A percentile compares a stretch with the other conserved stretches of the same genome.
Conservation (phyloP, 2,797 vertebrate species). For the Streptopelia turtur region DNA sequence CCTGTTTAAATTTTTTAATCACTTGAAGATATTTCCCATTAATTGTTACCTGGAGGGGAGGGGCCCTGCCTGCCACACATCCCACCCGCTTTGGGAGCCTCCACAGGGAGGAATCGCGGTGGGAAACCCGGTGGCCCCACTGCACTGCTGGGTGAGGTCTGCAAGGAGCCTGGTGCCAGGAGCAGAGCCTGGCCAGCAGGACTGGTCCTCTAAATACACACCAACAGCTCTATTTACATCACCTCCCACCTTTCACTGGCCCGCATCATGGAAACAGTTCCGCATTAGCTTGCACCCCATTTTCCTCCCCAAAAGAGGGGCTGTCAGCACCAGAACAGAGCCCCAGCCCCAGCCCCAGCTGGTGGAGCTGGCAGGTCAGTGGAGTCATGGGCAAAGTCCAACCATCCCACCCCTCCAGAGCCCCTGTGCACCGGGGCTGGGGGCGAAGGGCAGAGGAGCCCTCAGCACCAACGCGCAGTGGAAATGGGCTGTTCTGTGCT, state of each 20-base stretch:
- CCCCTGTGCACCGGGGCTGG: not conserved
- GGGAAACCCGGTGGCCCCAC: not conserved
- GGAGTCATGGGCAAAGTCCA: not conserved
- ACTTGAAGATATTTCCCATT: constrained; percentile 17
- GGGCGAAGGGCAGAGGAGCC: not conserved
- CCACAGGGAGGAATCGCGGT: not conserved
- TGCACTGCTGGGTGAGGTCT: not conserved
- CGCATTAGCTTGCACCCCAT: fast-evolving
- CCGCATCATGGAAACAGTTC: not conserved
- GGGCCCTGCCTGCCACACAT: not conserved
- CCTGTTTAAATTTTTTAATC: constrained; percentile 64
- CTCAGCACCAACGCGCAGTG: not conserved
- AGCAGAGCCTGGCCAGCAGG: not conserved
- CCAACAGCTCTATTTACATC: too few relatives aligned
- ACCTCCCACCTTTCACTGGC: not conserved
- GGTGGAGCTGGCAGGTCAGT: too few relatives aligned
- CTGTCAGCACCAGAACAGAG: not conserved
- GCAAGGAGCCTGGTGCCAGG: not conserved
- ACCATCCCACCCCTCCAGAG: not conserved
- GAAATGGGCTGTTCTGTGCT: not conserved
- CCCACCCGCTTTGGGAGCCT: fast-evolving
- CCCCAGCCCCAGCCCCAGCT: not conserved
- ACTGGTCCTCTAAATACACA: too few relatives aligned
- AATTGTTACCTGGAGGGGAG: not conserved
- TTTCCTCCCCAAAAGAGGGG: not conserved